Base-by-base conservation (phyloP, 2,888 invertebrate genomes). In the Troglohyphantes excavatus region DNA sequence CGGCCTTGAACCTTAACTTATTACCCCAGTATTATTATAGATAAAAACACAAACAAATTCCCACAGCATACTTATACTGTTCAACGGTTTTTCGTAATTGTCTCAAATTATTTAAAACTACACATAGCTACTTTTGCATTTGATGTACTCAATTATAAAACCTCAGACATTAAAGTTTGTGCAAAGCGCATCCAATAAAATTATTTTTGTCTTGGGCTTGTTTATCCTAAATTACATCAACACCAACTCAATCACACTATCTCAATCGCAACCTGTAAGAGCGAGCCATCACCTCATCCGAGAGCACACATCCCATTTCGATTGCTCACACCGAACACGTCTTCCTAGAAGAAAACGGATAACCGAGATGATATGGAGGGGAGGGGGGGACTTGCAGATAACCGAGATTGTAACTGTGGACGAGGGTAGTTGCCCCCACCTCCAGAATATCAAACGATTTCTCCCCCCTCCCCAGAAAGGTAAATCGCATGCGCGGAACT, bases 341-440 rank as follows among this genome's bases (percentile, higher is more conserved):
- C 7, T 23, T 65, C 53, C 65, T 67, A 5, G 63, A 75, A 27
- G 84, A 76, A 84, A 84, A 75, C 84, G 75, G 73, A 84, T 73
- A 65, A 84, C 84, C 72, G 43, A 75, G 53, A 65, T 19, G 63
- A 65, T 53, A 61, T 70, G 70, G 70, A 23, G 0, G 17, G 23
- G 27, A 33, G 19, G 63, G 26, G 21, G 21, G 43, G 19, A 39
- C 33, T 67, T 84, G 43, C 84, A 84, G 84, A 84, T 84, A 84
- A 65, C 84, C 43, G 84, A 84, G 84, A 84, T 84, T 84, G 84
- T 73, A 67, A 53, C n/a, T 19, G 53, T n/a, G n/a, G n/a, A 13
- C 53, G 17, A 53, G 53, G 17, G n/a, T 53, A 53, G n/a, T 13
- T 5, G 17, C 13, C n/a, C 67, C 72, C 82, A 43, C 82, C 82